These are phyloP conservation scores for Scolopax mira DNA, from an alignment of 2,113 vertebrate genomes.

Conservation along the genomic window DNA sequence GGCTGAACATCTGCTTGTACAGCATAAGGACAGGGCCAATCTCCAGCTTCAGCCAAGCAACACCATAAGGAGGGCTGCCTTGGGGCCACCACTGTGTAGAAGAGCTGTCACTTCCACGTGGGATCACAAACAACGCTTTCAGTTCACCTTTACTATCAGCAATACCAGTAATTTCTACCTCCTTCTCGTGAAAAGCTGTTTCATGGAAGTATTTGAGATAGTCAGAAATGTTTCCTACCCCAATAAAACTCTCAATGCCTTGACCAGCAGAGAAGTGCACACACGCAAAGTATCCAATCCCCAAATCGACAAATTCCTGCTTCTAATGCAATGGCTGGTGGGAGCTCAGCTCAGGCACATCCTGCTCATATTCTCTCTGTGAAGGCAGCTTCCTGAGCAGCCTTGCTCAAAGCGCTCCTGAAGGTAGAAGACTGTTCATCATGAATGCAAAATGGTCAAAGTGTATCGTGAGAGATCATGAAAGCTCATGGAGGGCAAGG, in stretches of 20 bases:
- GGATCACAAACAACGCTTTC: background rate
- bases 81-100: background rate
- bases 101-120: background rate
- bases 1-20: background rate
- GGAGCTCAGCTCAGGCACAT: fast-evolving
- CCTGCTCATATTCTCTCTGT: background rate
- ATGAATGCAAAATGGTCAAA: background rate
- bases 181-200: background rate
- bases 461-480: fast-evolving
- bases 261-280: background rate
- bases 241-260: background rate
- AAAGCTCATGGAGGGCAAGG: background rate
- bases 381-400: background rate
- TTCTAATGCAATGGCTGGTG: background rate
- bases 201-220: background rate
- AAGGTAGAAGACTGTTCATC: background rate
- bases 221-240: background rate
- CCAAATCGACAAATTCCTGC: background rate
- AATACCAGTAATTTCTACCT: background rate
- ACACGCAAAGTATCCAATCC: background rate
- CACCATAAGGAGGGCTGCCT: background rate
- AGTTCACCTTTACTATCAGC: background rate
- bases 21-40: background rate
- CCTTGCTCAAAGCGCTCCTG: background rate
- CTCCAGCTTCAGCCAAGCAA: background rate